Evolutionary conservation across 1,140 invertebrate species (phyloP).

Genomic region (Cherax destructor): DNA sequence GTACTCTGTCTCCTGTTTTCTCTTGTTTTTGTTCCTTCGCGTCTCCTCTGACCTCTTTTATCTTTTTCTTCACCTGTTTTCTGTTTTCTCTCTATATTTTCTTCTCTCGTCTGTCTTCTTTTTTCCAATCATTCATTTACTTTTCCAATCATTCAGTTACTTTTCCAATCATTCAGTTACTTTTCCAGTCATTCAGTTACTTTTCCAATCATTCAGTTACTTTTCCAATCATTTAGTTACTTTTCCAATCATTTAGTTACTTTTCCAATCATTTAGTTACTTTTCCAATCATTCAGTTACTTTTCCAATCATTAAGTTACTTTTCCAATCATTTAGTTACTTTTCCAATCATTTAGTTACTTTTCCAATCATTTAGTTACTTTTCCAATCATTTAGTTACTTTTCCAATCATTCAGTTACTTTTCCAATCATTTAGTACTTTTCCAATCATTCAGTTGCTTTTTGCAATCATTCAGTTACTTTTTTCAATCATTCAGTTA

Average conservation of each 20-base stretch:
- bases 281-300: background rate
- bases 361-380: background rate
- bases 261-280: too few relatives aligned
- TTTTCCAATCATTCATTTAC: background rate
- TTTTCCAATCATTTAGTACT: background rate
- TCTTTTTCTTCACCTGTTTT: background rate
- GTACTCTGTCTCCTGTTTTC: background rate
- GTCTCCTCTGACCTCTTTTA: background rate
- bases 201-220: background rate
- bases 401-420: background rate
- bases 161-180: too few relatives aligned
- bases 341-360: too few relatives aligned
- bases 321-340: background rate
- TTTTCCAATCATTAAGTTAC: too few relatives aligned
- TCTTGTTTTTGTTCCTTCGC: background rate
- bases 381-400: too few relatives aligned
- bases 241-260: background rate
- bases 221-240: too few relatives aligned
- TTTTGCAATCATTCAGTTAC: too few relatives aligned
- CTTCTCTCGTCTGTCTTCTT: background rate
- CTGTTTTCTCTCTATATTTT: background rate
- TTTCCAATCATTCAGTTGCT: background rate
- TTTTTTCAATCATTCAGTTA: background rate
- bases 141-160: too few relatives aligned
- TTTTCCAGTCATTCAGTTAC: too few relatives aligned